Evolutionary conservation across 1,140 invertebrate species (phyloP).

Genomic region (Dolichoris vasculosae): DNA sequence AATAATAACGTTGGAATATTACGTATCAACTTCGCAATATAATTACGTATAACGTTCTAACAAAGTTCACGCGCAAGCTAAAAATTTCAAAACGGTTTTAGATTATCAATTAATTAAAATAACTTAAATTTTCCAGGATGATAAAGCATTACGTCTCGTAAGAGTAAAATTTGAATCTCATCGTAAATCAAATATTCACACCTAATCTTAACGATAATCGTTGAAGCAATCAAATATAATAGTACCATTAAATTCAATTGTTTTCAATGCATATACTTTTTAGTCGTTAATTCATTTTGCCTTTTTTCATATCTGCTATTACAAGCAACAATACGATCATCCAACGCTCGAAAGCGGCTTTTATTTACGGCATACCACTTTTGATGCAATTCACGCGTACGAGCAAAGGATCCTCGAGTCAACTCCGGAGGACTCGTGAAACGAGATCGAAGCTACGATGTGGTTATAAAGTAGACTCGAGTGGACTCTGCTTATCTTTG

Average conservation of each 20-base stretch:
- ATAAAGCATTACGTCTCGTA: neutral
- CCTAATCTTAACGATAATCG: neutral
- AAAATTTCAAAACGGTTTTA: neutral
- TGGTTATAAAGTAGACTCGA: neutral
- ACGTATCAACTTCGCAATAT: no score
- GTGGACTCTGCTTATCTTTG: neutral
- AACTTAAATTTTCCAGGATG: neutral
- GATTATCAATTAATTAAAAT: neutral
- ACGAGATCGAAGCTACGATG: neutral
- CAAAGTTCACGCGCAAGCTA: no score
- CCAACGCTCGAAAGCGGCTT: conserved; percentile 17
- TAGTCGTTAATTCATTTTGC: neutral
- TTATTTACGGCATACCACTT: conserved; percentile 15
- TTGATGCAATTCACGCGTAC: neutral
- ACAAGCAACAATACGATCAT: conserved; percentile 11
- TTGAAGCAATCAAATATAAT: conserved; percentile 18
- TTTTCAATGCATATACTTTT: conserved; percentile 14
- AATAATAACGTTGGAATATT: no score
- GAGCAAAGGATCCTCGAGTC: neutral
- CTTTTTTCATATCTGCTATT: conserved; percentile 25
- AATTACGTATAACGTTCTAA: no score
- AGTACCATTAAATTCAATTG: conserved; percentile 29
- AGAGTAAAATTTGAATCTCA: neutral
- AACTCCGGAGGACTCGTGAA: neutral
- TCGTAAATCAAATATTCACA: conserved; percentile 23